Base-by-base conservation (phyloP, 2,888 invertebrate genomes). In the Dione vanillae region DNA sequence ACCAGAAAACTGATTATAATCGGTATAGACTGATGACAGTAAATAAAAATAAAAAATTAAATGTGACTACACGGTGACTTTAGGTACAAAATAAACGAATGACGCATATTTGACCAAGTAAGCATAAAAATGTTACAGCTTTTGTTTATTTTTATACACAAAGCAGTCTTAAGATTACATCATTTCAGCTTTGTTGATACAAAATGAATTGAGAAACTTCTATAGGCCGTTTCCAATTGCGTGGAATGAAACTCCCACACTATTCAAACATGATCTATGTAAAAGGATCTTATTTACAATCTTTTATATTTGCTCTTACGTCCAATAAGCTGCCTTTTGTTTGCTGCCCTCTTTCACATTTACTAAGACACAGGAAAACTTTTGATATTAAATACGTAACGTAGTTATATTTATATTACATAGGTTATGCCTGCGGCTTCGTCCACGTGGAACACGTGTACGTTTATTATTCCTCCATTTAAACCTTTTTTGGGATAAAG, bases 271-370 rank as follows among this genome's bases (percentile, higher is more conserved):
- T 62, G 68, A 68, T 68, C 62, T 54, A 68, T 47, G 45, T 54
- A 62, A 62, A 62, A 62, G 62, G 52, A 68, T 68, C 54, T 68
- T 68, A 54, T 68, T 68, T 62, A 69, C 69, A 51, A 41, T 49
- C 56, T 66, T 45, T 52, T 41, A 58, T 72, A 70, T 74, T 74
- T 74, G 69, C 62, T 51, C 56, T 62, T 56, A 16, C 49, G 70
- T 67, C 73, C 69, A 74, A 74, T 74, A 76, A 71, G 70, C 64
- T 70, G 54, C 56, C 65, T 52, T 68, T 73, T 74, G 74, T 74
- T 73, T 70, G 66, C 66, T 61, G 41, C 64, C 61, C 43, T 52
- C 45, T 54, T 54, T 47, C 47, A 61, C 27, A 47, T 62, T 45
- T 27, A 45, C 45, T n/a, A 62, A 10, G 43, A 16, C 10, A 43